These are phyloP conservation scores for Ophioninae sp. DNA, from an alignment of 2,888 invertebrate species.

Conservation along the genomic window DNA sequence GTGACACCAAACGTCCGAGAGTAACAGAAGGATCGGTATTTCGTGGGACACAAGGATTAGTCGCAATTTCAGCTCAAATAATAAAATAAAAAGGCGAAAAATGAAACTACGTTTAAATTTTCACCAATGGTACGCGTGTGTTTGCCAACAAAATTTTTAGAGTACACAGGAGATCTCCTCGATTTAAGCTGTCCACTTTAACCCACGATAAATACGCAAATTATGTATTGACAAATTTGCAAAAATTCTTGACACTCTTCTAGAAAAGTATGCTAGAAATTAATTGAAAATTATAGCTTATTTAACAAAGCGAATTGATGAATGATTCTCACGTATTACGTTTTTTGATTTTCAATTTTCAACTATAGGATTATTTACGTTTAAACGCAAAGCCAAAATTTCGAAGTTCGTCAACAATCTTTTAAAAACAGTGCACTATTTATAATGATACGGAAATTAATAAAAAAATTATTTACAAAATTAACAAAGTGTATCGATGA, in stretches of 20 bases:
- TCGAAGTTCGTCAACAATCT: background rate
- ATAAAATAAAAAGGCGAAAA: background rate
- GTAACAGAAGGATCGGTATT: conserved; percentile 24
- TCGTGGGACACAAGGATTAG: conserved; percentile 37
- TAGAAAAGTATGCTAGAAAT: background rate
- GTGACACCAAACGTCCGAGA: conserved; percentile 23
- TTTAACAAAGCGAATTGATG: too few species aligned
- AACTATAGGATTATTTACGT: background rate
- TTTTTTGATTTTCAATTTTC: background rate
- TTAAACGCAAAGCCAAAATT: background rate
- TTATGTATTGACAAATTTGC: conserved; percentile 4
- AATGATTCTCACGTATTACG: too few species aligned
- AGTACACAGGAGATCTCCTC: conserved; percentile 21
- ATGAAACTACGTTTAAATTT: conserved; percentile 2
- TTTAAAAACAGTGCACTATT: too few species aligned
- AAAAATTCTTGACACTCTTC: background rate
- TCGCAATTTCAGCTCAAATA: conserved; percentile 48
- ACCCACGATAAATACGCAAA: conserved; percentile 15
- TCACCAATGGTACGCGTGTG: conserved; percentile 16
- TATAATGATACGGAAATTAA: too few species aligned
- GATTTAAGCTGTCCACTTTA: conserved; percentile 23
- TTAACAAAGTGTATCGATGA: too few species aligned
- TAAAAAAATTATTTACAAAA: too few species aligned
- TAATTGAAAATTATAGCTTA: background rate
- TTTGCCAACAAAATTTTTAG: conserved; percentile 59